Evolutionary conservation across 2,797 vertebrate species (phyloP), one percentile per base, ranked within the genome.

Genomic region (Discoglossus pictus): DNA sequence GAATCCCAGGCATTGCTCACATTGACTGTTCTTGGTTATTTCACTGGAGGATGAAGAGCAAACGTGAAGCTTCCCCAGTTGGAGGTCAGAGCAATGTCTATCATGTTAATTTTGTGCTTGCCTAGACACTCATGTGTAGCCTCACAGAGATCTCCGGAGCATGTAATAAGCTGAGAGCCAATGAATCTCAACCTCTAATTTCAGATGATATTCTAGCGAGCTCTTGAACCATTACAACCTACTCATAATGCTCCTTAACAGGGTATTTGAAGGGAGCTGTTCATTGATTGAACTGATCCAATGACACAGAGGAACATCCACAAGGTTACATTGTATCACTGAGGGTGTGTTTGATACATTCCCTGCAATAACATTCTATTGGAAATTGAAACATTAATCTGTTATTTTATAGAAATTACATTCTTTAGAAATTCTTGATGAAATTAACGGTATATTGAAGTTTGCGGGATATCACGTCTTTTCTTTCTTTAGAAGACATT

Each of bases 71-170:
- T 48, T 48, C 23, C 48, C 42, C 51, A 55, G 72, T 55, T 40
- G 76, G 70, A 65, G 63, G 54, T 66, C 64, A 68, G 52, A 21
- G 67, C 60, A 68, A 68, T 4, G 1, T 53, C 52, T 54, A 4
- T 42, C 65, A 53, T 65, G 76, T 48, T 62, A 43, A 69, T 62
- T 5, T 0, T 48, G 40, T 55, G 75, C 56, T 73, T 60, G 27
- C 47, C 54, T 65, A 65, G 54, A 61, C 63, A 54, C 65, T 39
- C 65, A 42, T 36, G 17, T 44, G 10, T 4, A 1, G 51, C 51
- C 74, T 70, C 40, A 40, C 61, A 78, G 56, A 68, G 62, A 44
- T 43, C 67, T 78, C 74, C 75, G 64, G 52, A 52, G 51, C 44
- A 11, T 1, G 20, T 56, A 70, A 50, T 72, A 65, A 44, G 34